Percentiles rank a stretch among this genome's conserved stretches.
These are phyloP conservation scores for Carcharodon carcharias DNA, from an alignment of 2,797 vertebrate genomes.

Conservation along the genomic window DNA sequence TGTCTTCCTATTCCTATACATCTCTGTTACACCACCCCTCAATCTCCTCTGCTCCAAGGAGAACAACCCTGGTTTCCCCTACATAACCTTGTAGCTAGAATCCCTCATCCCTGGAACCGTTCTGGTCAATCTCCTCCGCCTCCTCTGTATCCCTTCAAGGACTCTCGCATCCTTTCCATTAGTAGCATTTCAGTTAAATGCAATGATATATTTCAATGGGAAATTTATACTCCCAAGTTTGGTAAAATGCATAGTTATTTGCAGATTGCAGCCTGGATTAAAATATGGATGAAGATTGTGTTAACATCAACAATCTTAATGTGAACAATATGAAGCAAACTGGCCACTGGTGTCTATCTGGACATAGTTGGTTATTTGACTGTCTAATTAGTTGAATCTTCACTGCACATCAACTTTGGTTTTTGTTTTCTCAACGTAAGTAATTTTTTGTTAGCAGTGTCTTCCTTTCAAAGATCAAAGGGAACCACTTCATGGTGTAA, in stretches of 20 bases:
- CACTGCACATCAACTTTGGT: not conserved
- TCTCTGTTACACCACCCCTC: not conserved
- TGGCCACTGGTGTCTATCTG: not conserved
- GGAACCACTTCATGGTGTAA: not conserved
- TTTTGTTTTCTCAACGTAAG: not conserved
- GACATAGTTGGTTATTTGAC: not conserved
- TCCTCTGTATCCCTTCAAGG: not conserved
- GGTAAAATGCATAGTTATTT: not conserved
- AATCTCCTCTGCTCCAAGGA: not conserved
- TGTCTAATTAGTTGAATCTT: not conserved
- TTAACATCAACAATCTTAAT: not conserved
- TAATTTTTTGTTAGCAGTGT: not conserved
- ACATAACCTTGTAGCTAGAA: not conserved
- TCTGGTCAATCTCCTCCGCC: not conserved
- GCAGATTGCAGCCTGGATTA: not conserved
- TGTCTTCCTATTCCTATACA: not conserved
- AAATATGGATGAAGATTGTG: not conserved
- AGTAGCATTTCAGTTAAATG: not conserved
- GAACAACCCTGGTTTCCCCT: not conserved
- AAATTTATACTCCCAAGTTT: not conserved
- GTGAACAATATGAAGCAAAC: not conserved
- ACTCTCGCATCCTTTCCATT: not conserved
- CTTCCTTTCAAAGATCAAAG: not conserved
- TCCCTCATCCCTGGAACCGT: no score
- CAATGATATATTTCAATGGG: not conserved